phyloP scores from a whole-genome alignment of 2,113 vertebrate genomes.

The Motacilla tschutschensis region DNA sequence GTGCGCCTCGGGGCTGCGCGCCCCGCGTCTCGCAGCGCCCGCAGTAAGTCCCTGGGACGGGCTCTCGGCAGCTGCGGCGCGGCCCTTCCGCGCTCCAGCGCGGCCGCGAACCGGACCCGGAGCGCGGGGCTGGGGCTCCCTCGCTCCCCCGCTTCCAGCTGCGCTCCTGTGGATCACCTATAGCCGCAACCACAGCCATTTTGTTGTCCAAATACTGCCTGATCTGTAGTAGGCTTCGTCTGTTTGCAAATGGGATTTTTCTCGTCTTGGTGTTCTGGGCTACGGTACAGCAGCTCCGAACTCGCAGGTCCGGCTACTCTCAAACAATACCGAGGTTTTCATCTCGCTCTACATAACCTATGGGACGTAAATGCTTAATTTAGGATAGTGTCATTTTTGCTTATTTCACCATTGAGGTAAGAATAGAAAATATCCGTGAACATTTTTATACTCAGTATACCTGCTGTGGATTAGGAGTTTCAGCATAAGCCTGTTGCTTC shows the following conservation, averaged over 20 bases:
- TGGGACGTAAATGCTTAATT: neutral
- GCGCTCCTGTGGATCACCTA: neutral
- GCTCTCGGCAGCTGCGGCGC: neutral
- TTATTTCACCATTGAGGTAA: neutral
- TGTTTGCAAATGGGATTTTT: neutral
- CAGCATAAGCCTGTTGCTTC: neutral
- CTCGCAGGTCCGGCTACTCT: neutral
- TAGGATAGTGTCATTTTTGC: neutral
- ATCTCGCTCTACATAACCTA: rapidly evolving
- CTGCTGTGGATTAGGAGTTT: neutral
- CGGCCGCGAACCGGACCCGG: neutral
- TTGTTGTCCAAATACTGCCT: neutral
- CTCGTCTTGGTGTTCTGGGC: neutral
- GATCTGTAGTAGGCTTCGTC: neutral
- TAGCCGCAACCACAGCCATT: constrained; percentile 39
- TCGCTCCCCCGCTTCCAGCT: neutral
- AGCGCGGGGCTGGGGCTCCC: neutral
- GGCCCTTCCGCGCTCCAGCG: neutral
- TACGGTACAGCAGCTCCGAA: neutral
- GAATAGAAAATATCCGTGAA: neutral
- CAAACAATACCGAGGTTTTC: neutral
- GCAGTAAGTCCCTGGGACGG: constrained; percentile 28
- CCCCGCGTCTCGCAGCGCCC: neutral
- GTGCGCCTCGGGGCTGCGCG: neutral
- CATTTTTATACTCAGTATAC: rapidly evolving